A percentile compares a stretch with the other conserved stretches of the same genome.
These are phyloP conservation scores for Ormyrus pomaceus DNA, from an alignment of 2,888 invertebrate genomes.

Conservation along the genomic window DNA sequence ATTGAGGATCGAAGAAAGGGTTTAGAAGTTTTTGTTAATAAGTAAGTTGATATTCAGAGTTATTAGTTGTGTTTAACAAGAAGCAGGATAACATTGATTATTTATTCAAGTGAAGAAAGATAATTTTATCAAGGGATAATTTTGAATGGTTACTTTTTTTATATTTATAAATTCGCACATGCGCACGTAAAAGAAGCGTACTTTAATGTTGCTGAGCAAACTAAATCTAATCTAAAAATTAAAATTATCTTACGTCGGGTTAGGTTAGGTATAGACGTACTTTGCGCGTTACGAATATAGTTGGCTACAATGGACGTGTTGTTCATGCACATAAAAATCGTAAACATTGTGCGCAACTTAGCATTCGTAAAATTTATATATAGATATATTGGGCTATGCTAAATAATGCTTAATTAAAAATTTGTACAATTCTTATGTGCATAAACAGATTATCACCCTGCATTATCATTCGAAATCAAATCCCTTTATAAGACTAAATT, in stretches of 20 bases:
- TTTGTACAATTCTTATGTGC: too few relatives aligned
- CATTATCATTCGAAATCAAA: too few relatives aligned
- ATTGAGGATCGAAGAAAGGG: slow-evolving; percentile 99
- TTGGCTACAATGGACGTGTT: too few relatives aligned
- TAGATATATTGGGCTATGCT: too few relatives aligned
- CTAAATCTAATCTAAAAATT: slow-evolving; percentile 45
- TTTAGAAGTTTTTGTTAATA: slow-evolving; percentile 98
- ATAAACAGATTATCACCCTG: too few relatives aligned
- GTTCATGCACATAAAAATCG: too few relatives aligned
- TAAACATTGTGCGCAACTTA: too few relatives aligned
- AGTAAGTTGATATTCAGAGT: slow-evolving; percentile 78
- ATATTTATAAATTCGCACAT: slow-evolving; percentile 42
- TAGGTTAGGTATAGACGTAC: slow-evolving; percentile 40
- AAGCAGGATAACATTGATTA: slow-evolving; percentile 16
- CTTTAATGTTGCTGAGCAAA: slow-evolving; percentile 19
- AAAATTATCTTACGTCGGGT: slow-evolving; percentile 8
- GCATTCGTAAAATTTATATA: too few relatives aligned
- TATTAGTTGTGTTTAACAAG: not conserved
- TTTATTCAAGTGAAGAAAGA: not conserved
- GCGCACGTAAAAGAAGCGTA: slow-evolving; percentile 6
- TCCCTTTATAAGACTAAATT: too few relatives aligned
- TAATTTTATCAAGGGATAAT: slow-evolving; percentile 45
- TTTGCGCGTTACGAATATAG: not conserved
- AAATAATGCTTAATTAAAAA: too few relatives aligned
- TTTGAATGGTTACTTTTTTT: slow-evolving; percentile 17